These are phyloP conservation scores for Asarcornis scutulata DNA, from an alignment of 2,113 vertebrate genomes.

Conservation along the genomic window DNA sequence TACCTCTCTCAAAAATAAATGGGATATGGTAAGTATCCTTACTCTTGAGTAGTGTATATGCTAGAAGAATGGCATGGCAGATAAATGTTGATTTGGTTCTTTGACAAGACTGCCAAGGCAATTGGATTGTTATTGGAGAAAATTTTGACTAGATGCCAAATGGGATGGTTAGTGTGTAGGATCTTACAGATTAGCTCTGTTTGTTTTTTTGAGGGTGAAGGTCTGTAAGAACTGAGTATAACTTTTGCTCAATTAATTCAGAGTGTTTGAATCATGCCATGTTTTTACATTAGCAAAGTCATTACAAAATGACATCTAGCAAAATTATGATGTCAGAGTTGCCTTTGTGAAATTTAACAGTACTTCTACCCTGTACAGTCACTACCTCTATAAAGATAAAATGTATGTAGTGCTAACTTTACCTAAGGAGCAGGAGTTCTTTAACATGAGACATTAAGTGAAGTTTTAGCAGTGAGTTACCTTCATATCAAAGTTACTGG, in stretches of 20 bases:
- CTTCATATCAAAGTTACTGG: background rate
- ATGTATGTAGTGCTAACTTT: background rate
- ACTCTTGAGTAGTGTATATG: background rate
- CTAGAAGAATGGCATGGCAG: background rate
- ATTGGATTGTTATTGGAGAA: background rate
- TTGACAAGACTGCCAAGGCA: background rate
- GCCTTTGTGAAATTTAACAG: background rate
- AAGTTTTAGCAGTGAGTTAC: background rate
- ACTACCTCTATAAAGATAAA: background rate
- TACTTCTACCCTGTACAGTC: background rate
- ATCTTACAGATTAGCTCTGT: background rate
- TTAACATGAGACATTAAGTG: background rate
- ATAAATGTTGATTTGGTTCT: background rate
- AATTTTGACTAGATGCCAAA: background rate
- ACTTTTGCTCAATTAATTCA: background rate
- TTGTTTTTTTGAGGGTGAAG: background rate
- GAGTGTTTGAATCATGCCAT: background rate
- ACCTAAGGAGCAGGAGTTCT: background rate
- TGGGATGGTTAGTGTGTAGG: background rate
- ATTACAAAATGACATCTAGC: background rate
- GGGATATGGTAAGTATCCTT: background rate
- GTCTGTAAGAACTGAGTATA: background rate
- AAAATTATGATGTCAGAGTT: background rate
- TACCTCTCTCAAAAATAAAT: background rate
- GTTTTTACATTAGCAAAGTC: background rate